Percentiles rank a stretch among this genome's conserved stretches.
phyloP scores from a whole-genome alignment of 2,888 invertebrate genomes.

The Sinodicranocentrus sp. region DNA sequence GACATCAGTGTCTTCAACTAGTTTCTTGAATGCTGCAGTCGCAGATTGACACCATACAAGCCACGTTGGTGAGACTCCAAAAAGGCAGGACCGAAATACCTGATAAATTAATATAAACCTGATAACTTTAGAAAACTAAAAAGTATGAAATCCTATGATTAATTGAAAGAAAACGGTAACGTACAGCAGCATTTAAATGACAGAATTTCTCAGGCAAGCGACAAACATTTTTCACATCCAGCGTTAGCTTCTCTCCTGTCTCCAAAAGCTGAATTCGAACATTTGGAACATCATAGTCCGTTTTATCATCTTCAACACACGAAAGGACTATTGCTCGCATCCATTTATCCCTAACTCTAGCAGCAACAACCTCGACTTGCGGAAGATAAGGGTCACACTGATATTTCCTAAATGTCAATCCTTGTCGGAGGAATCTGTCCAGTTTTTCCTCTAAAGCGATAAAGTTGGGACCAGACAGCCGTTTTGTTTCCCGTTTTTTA shows the following conservation, averaged over 20 bases:
- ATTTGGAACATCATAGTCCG: too few relatives aligned
- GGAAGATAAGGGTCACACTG: background rate
- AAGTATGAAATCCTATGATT: too few relatives aligned
- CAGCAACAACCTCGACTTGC: conserved; percentile 38
- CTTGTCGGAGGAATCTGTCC: background rate
- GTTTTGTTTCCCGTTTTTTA: background rate
- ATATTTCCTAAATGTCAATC: too few relatives aligned
- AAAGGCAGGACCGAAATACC: conserved; percentile 36
- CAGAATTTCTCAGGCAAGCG: conserved; percentile 21
- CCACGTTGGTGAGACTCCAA: conserved; percentile 24
- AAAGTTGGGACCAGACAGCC: too few relatives aligned
- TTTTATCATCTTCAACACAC: background rate
- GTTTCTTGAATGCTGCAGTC: background rate
- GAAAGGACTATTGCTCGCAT: conserved; percentile 5
- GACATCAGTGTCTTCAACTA: too few relatives aligned
- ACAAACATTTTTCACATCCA: background rate
- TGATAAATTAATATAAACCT: background rate
- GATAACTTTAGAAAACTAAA: background rate
- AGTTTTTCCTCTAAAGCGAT: background rate
- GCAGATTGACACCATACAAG: background rate
- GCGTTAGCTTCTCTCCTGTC: conserved; percentile 23
- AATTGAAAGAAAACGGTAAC: background rate
- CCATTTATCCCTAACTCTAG: conserved; percentile 1
- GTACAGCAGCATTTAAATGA: conserved; percentile 6
- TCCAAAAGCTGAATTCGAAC: conserved; percentile 42